Evolutionary conservation across 2,888 invertebrate species (phyloP).

Genomic region (Leptura quadrifasciata): DNA sequence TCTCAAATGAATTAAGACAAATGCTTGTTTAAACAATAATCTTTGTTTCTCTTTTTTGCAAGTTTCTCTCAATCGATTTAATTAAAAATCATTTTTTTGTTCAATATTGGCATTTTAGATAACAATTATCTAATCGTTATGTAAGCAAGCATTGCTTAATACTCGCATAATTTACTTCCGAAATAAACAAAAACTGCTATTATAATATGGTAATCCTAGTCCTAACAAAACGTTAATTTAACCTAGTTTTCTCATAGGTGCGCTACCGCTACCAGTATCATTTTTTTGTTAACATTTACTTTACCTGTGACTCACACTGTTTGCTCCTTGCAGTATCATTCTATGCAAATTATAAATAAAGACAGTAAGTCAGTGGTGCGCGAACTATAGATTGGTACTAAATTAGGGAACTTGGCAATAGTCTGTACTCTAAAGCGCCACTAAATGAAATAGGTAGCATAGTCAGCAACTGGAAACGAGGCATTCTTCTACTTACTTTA

Average conservation of each 20-base stretch:
- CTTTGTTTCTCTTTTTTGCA: no score
- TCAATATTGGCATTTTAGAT: neutral
- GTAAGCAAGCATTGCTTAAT: neutral
- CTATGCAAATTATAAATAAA: neutral
- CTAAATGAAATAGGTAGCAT: no score
- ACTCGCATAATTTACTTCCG: conserved; percentile 19
- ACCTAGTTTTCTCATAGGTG: conserved; percentile 24
- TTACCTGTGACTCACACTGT: neutral
- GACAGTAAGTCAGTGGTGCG: neutral
- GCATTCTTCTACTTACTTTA: no score
- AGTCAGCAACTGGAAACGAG: no score
- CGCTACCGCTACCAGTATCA: conserved; percentile 13
- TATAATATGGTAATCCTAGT: neutral
- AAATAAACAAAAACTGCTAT: conserved; percentile 23
- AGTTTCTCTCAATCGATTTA: neutral
- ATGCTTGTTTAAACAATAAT: no score
- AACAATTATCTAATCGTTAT: conserved; percentile 7
- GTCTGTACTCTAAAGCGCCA: no score
- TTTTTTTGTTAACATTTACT: conserved; percentile 12
- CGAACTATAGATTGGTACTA: no score
- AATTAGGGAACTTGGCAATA: no score
- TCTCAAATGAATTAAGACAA: no score
- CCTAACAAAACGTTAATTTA: conserved; percentile 30
- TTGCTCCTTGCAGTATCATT: neutral
- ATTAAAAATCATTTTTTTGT: neutral